Evolutionary conservation across 2,888 invertebrate species (phyloP).

Genomic region (Cistogaster globosa): DNA sequence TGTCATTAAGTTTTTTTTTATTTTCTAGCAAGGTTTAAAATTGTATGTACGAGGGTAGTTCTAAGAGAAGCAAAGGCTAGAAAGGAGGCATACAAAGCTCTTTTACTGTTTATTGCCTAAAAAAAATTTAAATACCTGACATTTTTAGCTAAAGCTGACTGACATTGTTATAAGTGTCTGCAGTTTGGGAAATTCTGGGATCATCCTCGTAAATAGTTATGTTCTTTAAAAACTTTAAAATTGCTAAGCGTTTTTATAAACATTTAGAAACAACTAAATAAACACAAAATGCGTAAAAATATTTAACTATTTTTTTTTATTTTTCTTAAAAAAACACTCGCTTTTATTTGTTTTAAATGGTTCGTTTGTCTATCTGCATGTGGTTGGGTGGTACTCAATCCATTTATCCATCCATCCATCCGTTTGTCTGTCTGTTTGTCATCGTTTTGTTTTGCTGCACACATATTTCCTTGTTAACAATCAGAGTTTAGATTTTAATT

Average conservation of each 20-base stretch:
- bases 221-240: not conserved
- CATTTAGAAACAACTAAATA: not conserved
- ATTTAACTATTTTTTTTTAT: too few relatives aligned
- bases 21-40: conserved; percentile 15
- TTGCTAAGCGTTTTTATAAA: not conserved
- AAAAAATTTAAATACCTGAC: too few relatives aligned
- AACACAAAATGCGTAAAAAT: conserved; percentile 16
- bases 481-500: conserved; percentile 63
- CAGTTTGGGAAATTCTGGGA: too few relatives aligned
- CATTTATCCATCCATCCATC: not conserved
- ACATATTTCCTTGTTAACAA: conserved; percentile 50
- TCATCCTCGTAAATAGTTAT: too few relatives aligned
- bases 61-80: too few relatives aligned
- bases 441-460: conserved; percentile 9
- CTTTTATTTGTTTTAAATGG: conserved; percentile 10
- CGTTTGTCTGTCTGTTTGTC: not conserved
- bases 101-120: too few relatives aligned
- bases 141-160: too few relatives aligned
- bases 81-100: too few relatives aligned
- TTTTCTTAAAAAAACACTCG: too few relatives aligned
- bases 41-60: not conserved
- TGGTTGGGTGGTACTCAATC: conserved; percentile 11
- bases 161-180: too few relatives aligned
- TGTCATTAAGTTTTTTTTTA: conserved; percentile 52
- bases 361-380: conserved; percentile 16